Base-by-base conservation (phyloP, 2,888 invertebrate genomes). In the Hetaerina titia region DNA sequence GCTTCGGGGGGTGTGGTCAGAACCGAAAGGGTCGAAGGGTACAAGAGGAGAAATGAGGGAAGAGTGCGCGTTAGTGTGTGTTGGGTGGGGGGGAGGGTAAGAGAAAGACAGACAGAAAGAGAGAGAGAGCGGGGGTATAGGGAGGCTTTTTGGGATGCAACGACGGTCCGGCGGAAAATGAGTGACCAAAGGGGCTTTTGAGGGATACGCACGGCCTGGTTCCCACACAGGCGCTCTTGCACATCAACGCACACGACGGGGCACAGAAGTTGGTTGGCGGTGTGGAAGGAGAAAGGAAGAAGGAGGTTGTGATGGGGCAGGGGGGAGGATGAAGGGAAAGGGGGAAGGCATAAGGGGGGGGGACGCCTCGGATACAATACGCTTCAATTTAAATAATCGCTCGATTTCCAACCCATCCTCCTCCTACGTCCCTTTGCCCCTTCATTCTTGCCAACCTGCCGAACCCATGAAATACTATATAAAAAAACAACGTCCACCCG, bases 381-480 rank as follows among this genome's bases (percentile, higher is more conserved):
- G 69, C 25, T 64, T 45, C 90, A 90, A 92, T 92, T 92, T 92
- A 92, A 92, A 92, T 92, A 92, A 92, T 92, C 69, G 22, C 64
- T 56, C 17, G 81, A 81, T 81, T 81, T 22, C 31, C 1, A 81
- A 56, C 89, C 31, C 45, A 45, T 63, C 63, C 88, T 88, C 15
- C 88, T 13, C 31, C 19, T 19, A 31, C 13, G 64, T 19, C 60
- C 69, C 56, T 69, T 64, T 64, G 4, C 15, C 56, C 64, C 45
- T 45, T 11, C 22, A 7, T 13, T 19, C 22, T 22, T 22, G 6
- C 56, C 15, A 56, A 88, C 25, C 60, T 17, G 6, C 9, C n/a
- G 81, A 25, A 81, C 7, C 31, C 81, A 6, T 25, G 25, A 13
- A 31, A 81, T 81, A 31, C 2, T 15, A 4, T 9, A 31, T 7